phyloP scores from a whole-genome alignment of 1,140 invertebrate genomes.

The Manduca sexta region DNA sequence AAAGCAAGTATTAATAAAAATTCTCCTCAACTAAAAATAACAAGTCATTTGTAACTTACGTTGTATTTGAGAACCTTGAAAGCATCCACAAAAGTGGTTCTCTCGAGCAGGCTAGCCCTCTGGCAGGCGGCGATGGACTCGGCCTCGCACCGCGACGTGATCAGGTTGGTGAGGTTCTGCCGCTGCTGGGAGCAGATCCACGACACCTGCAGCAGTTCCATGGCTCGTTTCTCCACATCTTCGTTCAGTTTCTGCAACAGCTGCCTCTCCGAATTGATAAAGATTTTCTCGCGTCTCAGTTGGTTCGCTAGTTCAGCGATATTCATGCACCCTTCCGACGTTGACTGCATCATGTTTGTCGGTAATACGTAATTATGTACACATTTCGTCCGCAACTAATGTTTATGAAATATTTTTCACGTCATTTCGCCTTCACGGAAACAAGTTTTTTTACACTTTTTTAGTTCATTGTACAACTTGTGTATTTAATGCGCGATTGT shows the following conservation, averaged over 20 bases:
- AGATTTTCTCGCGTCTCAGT: conserved; percentile 64
- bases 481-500: not conserved
- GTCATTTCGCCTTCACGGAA: conserved; percentile 32
- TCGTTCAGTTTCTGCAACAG: conserved; percentile 67
- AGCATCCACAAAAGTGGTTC: conserved; percentile 89
- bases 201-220: conserved; percentile 78
- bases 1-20: too few species aligned
- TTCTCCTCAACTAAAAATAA: too few species aligned
- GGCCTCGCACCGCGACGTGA: conserved; percentile 82
- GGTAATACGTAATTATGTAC: conserved; percentile 25
- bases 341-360: conserved; percentile 63
- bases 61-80: conserved; percentile 89
- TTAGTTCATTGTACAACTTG: conserved; percentile 27
- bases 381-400: conserved; percentile 34
- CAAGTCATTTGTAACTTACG: conserved; percentile 59
- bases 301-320: conserved; percentile 67
- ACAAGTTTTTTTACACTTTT: conserved; percentile 29
- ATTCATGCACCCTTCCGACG: conserved; percentile 63
- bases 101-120: conserved; percentile 84
- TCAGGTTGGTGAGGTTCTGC: conserved; percentile 86
- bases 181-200: conserved; percentile 94
- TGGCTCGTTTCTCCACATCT: conserved; percentile 56
- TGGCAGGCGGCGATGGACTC: conserved; percentile 84
- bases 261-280: conserved; percentile 67
- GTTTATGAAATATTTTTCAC: conserved; percentile 28